Conservation (phyloP, 1,140 invertebrate species). For the Lepidotrigona ventralis region DNA sequence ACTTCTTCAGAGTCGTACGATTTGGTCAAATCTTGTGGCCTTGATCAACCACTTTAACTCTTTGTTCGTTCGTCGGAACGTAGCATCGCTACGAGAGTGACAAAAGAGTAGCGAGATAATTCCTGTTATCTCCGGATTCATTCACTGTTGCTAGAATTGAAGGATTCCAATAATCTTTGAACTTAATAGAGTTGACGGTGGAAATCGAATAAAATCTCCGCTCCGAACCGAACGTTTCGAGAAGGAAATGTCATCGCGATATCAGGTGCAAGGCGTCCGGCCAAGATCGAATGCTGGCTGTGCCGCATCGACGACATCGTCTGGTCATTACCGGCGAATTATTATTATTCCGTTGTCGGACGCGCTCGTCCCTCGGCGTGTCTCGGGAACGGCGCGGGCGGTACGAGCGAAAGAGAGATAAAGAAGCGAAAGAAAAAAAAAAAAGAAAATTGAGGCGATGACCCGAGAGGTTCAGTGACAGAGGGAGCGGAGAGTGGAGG, state of each 20-base stretch:
- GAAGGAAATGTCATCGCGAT: not conserved
- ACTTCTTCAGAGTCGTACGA: not conserved
- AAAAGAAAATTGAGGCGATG: slow-evolving; percentile 18
- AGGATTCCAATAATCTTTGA: not conserved
- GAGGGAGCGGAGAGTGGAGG: not conserved
- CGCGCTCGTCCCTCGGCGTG: slow-evolving; percentile 11
- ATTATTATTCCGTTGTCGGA: slow-evolving; percentile 33
- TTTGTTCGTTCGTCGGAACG: not conserved
- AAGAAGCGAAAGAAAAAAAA: slow-evolving; percentile 11
- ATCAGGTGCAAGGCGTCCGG: no score
- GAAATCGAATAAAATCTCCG: not conserved
- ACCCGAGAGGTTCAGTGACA: slow-evolving; percentile 30
- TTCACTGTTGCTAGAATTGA: no score
- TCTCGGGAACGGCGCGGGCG: not conserved
- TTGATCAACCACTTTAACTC: not conserved
- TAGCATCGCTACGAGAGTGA: no score
- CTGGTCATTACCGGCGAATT: slow-evolving; percentile 39
- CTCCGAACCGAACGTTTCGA: not conserved
- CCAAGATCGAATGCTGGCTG: not conserved
- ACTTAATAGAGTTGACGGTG: no score
- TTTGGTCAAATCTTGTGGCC: not conserved
- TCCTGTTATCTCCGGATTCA: not conserved
- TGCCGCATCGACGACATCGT: not conserved
- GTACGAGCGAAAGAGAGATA: not conserved
- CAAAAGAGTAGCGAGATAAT: not conserved